Evolutionary conservation across 2,888 invertebrate genomes (phyloP).

Genomic region (Drosophila peninsularis): DNA sequence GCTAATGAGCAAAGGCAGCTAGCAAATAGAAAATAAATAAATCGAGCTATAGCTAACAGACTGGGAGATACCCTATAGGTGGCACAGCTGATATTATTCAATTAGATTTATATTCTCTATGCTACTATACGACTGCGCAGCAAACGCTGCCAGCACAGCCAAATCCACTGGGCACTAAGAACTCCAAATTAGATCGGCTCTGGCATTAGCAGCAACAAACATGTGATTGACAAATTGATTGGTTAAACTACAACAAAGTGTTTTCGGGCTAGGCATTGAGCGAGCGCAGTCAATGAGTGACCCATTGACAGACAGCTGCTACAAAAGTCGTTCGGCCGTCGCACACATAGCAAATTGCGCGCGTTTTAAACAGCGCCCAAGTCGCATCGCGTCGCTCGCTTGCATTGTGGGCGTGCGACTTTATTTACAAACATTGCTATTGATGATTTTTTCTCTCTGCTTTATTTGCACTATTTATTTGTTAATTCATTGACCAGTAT

Average conservation of each 20-base stretch:
- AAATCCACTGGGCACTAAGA: slow-evolving; percentile 15
- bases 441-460: slow-evolving; percentile 26
- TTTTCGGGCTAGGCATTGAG: slow-evolving; percentile 56
- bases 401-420: slow-evolving; percentile 45
- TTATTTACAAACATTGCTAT: slow-evolving; percentile 41
- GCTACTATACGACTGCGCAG: background rate
- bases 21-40: background rate
- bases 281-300: slow-evolving; percentile 55
- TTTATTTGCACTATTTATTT: slow-evolving; percentile 13
- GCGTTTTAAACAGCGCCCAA: slow-evolving; percentile 48
- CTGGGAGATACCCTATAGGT: background rate
- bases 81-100: too few species aligned
- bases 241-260: slow-evolving; percentile 34
- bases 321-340: slow-evolving; percentile 16
- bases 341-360: slow-evolving; percentile 23
- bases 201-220: slow-evolving; percentile 15
- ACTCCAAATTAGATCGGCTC: slow-evolving; percentile 22
- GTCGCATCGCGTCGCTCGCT: slow-evolving; percentile 43
- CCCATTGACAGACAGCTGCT: slow-evolving; percentile 57
- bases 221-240: slow-evolving; percentile 74
- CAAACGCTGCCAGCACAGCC: background rate
- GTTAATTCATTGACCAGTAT: slow-evolving; percentile 52
- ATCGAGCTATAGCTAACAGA: background rate
- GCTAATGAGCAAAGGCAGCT: too few species aligned
- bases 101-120: background rate